A percentile compares a stretch with the other conserved stretches of the same genome.
phyloP scores from a whole-genome alignment of 2,888 invertebrate genomes.

The Hirtodrosophila alboralis region DNA sequence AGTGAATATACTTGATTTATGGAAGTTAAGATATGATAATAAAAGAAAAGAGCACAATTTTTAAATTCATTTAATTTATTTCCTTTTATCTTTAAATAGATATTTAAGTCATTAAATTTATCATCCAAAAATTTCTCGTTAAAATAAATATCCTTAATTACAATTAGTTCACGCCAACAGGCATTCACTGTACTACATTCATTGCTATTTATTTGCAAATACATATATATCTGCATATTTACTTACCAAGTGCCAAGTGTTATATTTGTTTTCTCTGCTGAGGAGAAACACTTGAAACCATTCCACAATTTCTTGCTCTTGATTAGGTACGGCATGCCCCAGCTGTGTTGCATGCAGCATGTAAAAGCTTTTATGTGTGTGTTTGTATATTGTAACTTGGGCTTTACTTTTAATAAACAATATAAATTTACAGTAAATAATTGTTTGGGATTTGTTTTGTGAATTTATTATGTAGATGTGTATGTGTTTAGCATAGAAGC shows the following conservation, averaged over 20 bases:
- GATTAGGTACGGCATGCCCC: slow-evolving; percentile 7
- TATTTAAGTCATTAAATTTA: too few relatives aligned
- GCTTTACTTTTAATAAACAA: slow-evolving; percentile 75
- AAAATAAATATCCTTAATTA: too few relatives aligned
- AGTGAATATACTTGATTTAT: too few relatives aligned
- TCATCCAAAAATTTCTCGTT: too few relatives aligned
- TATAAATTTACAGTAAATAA: slow-evolving; percentile 78
- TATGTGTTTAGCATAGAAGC: neutral
- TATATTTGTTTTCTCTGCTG: slow-evolving; percentile 67
- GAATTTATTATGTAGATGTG: slow-evolving; percentile 57
- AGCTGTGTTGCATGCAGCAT: slow-evolving; percentile 30
- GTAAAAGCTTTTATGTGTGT: slow-evolving; percentile 13
- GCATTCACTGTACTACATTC: too few relatives aligned
- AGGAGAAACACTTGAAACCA: slow-evolving; percentile 53
- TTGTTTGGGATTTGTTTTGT: slow-evolving; percentile 65
- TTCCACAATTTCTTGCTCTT: slow-evolving; percentile 1
- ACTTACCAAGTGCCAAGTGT: slow-evolving; percentile 46
- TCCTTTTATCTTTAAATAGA: too few relatives aligned
- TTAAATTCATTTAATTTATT: too few relatives aligned
- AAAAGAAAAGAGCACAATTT: too few relatives aligned
- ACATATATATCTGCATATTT: slow-evolving; percentile 30
- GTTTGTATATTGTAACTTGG: slow-evolving; percentile 42
- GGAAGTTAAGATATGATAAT: too few relatives aligned
- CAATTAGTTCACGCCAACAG: too few relatives aligned
- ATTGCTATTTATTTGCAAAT: slow-evolving; percentile 2